A percentile compares a stretch with the other conserved stretches of the same genome.
phyloP scores from a whole-genome alignment of 2,797 vertebrate species.

The Bryconaethiops microstoma region DNA sequence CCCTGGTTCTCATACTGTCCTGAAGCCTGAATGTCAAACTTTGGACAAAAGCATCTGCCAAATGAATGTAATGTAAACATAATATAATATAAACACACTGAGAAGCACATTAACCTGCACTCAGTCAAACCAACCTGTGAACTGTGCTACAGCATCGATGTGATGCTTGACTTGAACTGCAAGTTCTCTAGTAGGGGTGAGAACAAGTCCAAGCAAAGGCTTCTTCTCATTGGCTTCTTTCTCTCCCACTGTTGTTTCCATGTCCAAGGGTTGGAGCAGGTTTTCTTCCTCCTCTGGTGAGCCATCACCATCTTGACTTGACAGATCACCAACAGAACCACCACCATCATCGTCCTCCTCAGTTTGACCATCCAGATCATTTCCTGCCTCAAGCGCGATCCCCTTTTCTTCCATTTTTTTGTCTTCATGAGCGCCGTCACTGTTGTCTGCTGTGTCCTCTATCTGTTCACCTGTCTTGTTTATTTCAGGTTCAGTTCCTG shows the following conservation, averaged over 20 bases:
- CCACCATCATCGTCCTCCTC: constrained; percentile 57
- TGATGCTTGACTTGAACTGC: constrained; percentile 97
- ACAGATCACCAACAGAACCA: constrained; percentile 44
- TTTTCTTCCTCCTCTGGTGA: constrained; percentile 50
- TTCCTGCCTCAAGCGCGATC: constrained; percentile 26
- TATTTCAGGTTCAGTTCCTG: neutral
- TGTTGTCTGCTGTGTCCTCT: neutral
- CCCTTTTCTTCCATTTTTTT: neutral
- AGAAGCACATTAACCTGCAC: too few relatives aligned
- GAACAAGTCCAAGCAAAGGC: constrained; percentile 90
- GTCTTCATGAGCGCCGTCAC: neutral
- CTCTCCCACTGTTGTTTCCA: neutral
- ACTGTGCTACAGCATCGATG: constrained; percentile 90
- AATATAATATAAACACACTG: too few relatives aligned
- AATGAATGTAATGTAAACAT: too few relatives aligned
- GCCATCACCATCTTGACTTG: constrained; percentile 44
- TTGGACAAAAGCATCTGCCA: too few relatives aligned
- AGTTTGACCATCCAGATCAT: constrained; percentile 52
- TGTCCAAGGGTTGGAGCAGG: constrained; percentile 12
- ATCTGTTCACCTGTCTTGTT: neutral
- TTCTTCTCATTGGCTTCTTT: constrained; percentile 50
- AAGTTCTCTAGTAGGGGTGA: constrained; percentile 94
- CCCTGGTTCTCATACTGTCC: too few relatives aligned
- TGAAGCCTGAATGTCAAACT: too few relatives aligned
- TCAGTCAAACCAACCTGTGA: constrained; percentile 79